Conservation (phyloP, 2,797 vertebrate species). For the Gephyroberyx darwinii region DNA sequence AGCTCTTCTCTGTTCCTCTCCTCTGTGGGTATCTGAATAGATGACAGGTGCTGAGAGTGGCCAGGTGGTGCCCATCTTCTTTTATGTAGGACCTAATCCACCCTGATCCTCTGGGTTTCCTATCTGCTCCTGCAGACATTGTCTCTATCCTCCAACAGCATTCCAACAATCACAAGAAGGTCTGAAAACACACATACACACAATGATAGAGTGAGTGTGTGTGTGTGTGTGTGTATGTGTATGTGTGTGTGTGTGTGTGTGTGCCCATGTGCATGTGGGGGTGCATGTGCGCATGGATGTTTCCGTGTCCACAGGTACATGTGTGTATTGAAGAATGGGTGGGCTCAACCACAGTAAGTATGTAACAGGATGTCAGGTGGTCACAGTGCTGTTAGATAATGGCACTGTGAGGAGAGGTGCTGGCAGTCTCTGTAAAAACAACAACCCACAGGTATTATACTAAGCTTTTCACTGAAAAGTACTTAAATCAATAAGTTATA, state of each 20-base stretch:
- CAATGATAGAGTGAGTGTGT: background rate
- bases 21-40: constrained; percentile 42
- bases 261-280: background rate
- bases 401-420: background rate
- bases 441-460: background rate
- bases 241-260: constrained; percentile 3
- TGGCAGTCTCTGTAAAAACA: background rate
- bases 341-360: background rate
- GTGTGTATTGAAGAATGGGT: background rate
- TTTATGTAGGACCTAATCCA: constrained; percentile 68
- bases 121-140: constrained; percentile 31
- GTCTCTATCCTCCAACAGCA: constrained; percentile 9
- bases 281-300: background rate
- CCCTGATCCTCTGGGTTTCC: constrained; percentile 22
- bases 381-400: background rate
- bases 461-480: background rate
- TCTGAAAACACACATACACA: background rate
- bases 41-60: background rate
- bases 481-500: constrained; percentile 13
- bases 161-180: constrained; percentile 19
- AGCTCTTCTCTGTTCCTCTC: constrained; percentile 10
- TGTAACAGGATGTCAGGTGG: background rate
- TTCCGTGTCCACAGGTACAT: background rate
- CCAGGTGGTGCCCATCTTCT: constrained; percentile 41
- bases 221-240: background rate